Base-by-base conservation (phyloP, 2,888 invertebrate genomes). In the Achlya flavicornis region DNA sequence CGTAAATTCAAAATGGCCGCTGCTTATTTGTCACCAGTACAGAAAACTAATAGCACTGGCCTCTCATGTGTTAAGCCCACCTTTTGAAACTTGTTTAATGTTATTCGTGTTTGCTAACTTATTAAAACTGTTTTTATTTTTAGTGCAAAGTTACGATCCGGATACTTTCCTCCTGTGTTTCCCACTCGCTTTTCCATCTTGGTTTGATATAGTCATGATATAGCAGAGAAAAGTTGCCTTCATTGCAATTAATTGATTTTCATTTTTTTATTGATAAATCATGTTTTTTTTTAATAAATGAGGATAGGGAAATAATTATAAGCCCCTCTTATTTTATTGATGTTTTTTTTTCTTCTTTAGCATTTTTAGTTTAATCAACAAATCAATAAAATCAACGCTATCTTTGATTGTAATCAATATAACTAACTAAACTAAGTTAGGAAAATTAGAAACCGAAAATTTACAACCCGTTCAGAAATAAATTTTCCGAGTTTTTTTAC, bases 381-480 rank as follows among this genome's bases (percentile, higher is more conserved):
- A n/a, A 26, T 26, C 26, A 26, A 26, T 26, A 26, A 26, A 26
- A 26, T 26, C 26, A 26, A 26, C 26, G 26, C 26, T 26, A 26
- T 26, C 26, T 26, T 26, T 26, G 35, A 35, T 35, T 35, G 35
- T 6, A 35, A 7, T 14, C 4, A 46, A n/a, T n/a, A n/a, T n/a
- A 46, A 46, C 46, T 1, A n/a, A 46, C n/a, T 53, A 53, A 19
- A 53, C 19, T 19, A 53, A 19, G n/a, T 19, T 68, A 65, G 12
- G 41, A 64, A 64, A 72, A 69, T 69, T 66, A 68, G 69, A 70
- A 79, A 78, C 53, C 69, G 71, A 71, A 77, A 79, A 74, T 73
- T 63, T 68, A 73, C 75, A 77, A 75, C 75, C 78, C 77, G 71
- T 81, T 78, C 71, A 68, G 71, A 77, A 70, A 69, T 74, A 41